Evolutionary conservation across 2,888 invertebrate species (phyloP).

Genomic region (Plebejus argus): DNA sequence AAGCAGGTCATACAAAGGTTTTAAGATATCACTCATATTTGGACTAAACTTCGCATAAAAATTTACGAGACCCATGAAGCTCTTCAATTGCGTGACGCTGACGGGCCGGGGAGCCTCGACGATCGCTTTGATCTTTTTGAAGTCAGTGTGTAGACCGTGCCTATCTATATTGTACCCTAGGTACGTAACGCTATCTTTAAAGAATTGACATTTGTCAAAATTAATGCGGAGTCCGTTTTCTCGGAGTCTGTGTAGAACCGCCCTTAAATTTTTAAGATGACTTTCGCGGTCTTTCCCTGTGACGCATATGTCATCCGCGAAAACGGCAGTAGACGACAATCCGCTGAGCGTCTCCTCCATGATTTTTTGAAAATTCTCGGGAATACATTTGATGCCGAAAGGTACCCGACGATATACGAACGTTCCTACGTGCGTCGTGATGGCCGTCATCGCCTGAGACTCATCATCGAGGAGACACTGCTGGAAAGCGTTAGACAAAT

Average conservation of each 20-base stretch:
- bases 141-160: no score
- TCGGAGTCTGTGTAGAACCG: slow-evolving; percentile 37
- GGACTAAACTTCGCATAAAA: slow-evolving; percentile 34
- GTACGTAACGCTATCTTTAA: slow-evolving; percentile 27
- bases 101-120: slow-evolving; percentile 29
- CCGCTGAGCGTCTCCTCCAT: neutral
- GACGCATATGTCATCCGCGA: neutral
- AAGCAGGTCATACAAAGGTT: slow-evolving; percentile 34
- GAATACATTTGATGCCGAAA: neutral
- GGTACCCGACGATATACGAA: neutral
- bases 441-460: slow-evolving; percentile 43
- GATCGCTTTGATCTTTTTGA: slow-evolving; percentile 26
- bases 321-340: neutral
- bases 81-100: slow-evolving; percentile 38
- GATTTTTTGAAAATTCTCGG: slow-evolving; percentile 14
- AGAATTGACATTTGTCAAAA: slow-evolving; percentile 20
- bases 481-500: slow-evolving; percentile 43
- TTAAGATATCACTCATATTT: slow-evolving; percentile 32
- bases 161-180: neutral
- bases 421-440: slow-evolving; percentile 43
- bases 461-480: slow-evolving; percentile 39
- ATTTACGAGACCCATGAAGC: slow-evolving; percentile 36
- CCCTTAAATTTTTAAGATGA: slow-evolving; percentile 34
- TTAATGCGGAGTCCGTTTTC: slow-evolving; percentile 33
- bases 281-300: neutral